Evolutionary conservation across 2,888 invertebrate genomes (phyloP).

Genomic region (Bellardia pandia): DNA sequence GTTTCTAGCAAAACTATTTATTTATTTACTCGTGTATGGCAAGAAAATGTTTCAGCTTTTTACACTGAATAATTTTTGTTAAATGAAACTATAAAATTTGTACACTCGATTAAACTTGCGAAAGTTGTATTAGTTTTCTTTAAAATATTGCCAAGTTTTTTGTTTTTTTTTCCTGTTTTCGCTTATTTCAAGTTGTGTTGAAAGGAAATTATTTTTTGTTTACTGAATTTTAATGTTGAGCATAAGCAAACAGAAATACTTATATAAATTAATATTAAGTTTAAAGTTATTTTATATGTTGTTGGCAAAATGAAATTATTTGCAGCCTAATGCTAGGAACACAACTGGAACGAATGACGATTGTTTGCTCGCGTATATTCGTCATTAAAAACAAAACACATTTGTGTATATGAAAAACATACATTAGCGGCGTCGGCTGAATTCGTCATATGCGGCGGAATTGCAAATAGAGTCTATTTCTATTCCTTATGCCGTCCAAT

Average conservation of each 20-base stretch:
- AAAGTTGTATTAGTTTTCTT: conserved; percentile 4
- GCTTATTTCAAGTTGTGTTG: neutral
- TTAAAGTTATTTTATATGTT: neutral
- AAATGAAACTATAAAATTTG: conserved; percentile 14
- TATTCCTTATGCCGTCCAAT: too few relatives aligned
- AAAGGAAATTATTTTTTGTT: neutral
- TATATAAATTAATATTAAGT: neutral
- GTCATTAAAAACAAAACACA: too few relatives aligned
- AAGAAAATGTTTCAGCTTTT: neutral
- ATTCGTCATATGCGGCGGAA: too few relatives aligned
- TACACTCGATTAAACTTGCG: conserved; percentile 20
- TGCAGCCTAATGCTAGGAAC: neutral
- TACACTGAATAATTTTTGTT: conserved; percentile 8
- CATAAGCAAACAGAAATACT: neutral
- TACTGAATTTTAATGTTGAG: conserved; percentile 1
- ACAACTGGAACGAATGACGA: too few relatives aligned
- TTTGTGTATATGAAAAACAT: too few relatives aligned
- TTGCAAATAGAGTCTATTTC: too few relatives aligned
- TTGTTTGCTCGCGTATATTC: too few relatives aligned
- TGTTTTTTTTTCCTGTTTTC: neutral
- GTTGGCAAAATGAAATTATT: neutral
- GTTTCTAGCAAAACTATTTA: conserved; percentile 1
- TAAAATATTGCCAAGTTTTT: neutral
- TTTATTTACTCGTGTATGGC: neutral
- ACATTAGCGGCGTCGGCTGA: too few relatives aligned